phyloP scores from a whole-genome alignment of 2,113 vertebrate species.

The Megaceryle torquata region DNA sequence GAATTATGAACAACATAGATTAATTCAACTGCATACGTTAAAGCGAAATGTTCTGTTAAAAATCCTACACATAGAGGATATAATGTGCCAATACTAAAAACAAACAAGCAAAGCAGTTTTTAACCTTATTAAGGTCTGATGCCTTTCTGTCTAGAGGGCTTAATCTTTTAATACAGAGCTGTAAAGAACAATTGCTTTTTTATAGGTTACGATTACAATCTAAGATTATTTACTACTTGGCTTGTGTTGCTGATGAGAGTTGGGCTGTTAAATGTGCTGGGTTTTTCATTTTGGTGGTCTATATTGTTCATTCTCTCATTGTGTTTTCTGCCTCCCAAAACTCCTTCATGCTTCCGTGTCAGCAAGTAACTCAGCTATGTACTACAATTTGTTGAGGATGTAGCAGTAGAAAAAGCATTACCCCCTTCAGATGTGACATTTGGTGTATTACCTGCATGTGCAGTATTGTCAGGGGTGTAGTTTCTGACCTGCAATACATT shows the following conservation, averaged over 20 bases:
- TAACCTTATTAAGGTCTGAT: slow-evolving; percentile 35
- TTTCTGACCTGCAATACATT: slow-evolving; percentile 70
- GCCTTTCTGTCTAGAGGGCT: slow-evolving; percentile 13
- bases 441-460: slow-evolving; percentile 50
- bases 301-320: neutral
- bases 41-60: slow-evolving; percentile 15
- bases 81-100: neutral
- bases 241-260: slow-evolving; percentile 5
- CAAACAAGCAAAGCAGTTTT: slow-evolving; percentile 23
- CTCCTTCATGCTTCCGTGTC: slow-evolving; percentile 26
- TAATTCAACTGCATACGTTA: neutral
- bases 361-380: slow-evolving; percentile 27
- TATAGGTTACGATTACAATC: neutral
- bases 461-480: slow-evolving; percentile 53
- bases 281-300: neutral
- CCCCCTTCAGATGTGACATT: slow-evolving; percentile 58
- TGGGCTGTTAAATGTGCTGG: neutral
- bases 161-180: slow-evolving; percentile 33
- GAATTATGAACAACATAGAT: neutral
- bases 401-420: slow-evolving; percentile 43
- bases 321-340: slow-evolving; percentile 17
- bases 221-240: slow-evolving; percentile 9
- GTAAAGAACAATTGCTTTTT: slow-evolving; percentile 43
- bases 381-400: slow-evolving; percentile 55
- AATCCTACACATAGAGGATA: neutral